These are phyloP conservation scores for Sylvilagus bachmani DNA, from an alignment of 2,113 vertebrate species.

Conservation along the genomic window DNA sequence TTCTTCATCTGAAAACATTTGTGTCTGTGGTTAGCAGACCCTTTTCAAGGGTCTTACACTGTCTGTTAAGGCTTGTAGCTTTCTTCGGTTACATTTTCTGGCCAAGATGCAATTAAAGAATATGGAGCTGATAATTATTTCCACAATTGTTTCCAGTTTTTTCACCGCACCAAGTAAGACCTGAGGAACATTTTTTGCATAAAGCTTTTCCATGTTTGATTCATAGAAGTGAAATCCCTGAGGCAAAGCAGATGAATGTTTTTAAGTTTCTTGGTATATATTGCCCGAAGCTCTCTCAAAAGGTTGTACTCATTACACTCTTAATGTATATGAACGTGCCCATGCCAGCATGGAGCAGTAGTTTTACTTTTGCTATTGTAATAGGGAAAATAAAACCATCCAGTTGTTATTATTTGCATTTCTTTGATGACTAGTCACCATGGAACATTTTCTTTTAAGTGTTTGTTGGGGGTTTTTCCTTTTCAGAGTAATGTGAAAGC, in stretches of 20 bases:
- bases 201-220: slow-evolving; percentile 46
- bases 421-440: slow-evolving; percentile 4
- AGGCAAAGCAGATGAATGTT: slow-evolving; percentile 37
- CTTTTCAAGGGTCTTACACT: slow-evolving; percentile 45
- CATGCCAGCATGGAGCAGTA: not conserved
- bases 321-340: not conserved
- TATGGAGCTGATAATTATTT: slow-evolving; percentile 49
- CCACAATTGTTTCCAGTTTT: slow-evolving; percentile 17
- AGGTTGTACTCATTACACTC: not conserved
- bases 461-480: not conserved
- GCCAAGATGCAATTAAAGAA: slow-evolving; percentile 40
- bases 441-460: slow-evolving; percentile 16
- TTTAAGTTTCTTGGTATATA: slow-evolving; percentile 51
- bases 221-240: not conserved
- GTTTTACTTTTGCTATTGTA: slow-evolving; percentile 44
- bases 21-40: not conserved
- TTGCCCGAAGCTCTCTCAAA: slow-evolving; percentile 19
- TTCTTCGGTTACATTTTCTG: slow-evolving; percentile 64
- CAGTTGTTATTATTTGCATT: not conserved
- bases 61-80: slow-evolving; percentile 19
- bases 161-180: not conserved
- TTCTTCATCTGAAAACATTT: slow-evolving; percentile 37
- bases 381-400: not conserved
- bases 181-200: slow-evolving; percentile 48
- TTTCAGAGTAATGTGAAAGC: slow-evolving; percentile 29